Evolutionary conservation across 2,113 vertebrate species (phyloP).

Genomic region (Gymnocephalus cernua): DNA sequence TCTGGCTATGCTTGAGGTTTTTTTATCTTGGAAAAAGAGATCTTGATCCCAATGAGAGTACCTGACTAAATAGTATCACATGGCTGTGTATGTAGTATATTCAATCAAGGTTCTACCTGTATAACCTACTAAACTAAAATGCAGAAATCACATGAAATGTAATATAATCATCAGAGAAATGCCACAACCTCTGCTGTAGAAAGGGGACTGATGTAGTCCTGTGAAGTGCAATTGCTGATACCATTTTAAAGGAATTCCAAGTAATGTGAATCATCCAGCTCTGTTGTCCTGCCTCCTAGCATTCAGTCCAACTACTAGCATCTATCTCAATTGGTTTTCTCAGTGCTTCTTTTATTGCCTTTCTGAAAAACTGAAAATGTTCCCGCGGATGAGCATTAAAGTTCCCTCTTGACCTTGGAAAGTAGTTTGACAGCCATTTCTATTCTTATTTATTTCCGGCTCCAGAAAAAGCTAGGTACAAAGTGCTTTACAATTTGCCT

Average conservation of each 20-base stretch:
- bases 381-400: neutral
- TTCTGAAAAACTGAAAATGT: constrained; percentile 6
- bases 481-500: neutral
- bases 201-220: neutral
- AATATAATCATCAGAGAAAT: neutral
- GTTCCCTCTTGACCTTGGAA: neutral
- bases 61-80: neutral
- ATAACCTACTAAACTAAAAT: neutral
- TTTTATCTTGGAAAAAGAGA: neutral
- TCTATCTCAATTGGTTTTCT: neutral
- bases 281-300: constrained; percentile 1
- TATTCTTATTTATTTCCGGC: neutral
- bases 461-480: neutral
- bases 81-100: neutral
- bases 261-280: constrained; percentile 11
- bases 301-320: neutral
- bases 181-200: neutral
- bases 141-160: neutral
- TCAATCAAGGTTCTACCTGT: neutral
- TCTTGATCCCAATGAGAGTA: neutral
- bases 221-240: neutral
- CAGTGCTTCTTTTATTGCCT: neutral
- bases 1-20: neutral
- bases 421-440: constrained; percentile 3
- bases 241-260: neutral